Evolutionary conservation across 2,888 invertebrate genomes (phyloP).

Genomic region (Cryptocephalus primarius): DNA sequence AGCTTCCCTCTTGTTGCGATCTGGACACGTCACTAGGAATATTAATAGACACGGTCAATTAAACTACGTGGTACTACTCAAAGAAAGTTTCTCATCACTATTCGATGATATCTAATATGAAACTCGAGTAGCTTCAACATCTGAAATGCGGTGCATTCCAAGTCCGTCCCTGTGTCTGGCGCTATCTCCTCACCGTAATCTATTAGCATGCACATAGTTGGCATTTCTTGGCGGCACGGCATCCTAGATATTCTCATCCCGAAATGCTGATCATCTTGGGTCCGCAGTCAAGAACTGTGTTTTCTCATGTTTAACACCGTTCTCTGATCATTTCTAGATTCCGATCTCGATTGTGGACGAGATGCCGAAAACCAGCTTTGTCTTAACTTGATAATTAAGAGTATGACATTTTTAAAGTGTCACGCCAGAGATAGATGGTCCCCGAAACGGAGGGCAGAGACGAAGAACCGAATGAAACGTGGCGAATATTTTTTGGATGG

Average conservation of each 20-base stretch:
- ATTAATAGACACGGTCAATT: too few relatives aligned
- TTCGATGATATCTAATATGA: too few relatives aligned
- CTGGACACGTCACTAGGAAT: too few relatives aligned
- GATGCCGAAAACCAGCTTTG: constrained; percentile 6
- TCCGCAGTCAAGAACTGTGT: constrained; percentile 16
- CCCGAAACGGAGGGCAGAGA: too few relatives aligned
- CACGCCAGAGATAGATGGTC: constrained; percentile 7
- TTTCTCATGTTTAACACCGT: constrained; percentile 22
- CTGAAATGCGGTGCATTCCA: too few relatives aligned
- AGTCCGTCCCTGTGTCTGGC: constrained; percentile 8
- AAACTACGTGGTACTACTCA: too few relatives aligned
- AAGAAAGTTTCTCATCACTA: too few relatives aligned
- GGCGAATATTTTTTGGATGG: too few relatives aligned
- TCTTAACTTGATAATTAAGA: constrained; percentile 22
- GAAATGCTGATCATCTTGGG: constrained; percentile 14
- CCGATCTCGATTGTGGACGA: constrained; percentile 14
- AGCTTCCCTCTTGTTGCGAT: too few relatives aligned
- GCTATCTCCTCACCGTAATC: constrained; percentile 19
- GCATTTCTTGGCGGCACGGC: constrained; percentile 16
- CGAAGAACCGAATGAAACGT: too few relatives aligned
- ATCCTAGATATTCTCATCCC: constrained; percentile 17
- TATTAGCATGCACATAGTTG: constrained; percentile 19
- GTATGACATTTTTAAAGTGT: constrained; percentile 24
- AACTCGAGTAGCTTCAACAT: too few relatives aligned
- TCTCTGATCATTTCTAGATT: constrained; percentile 15